Conservation (phyloP, 1,140 invertebrate genomes). For the Lycorma delicatula region DNA sequence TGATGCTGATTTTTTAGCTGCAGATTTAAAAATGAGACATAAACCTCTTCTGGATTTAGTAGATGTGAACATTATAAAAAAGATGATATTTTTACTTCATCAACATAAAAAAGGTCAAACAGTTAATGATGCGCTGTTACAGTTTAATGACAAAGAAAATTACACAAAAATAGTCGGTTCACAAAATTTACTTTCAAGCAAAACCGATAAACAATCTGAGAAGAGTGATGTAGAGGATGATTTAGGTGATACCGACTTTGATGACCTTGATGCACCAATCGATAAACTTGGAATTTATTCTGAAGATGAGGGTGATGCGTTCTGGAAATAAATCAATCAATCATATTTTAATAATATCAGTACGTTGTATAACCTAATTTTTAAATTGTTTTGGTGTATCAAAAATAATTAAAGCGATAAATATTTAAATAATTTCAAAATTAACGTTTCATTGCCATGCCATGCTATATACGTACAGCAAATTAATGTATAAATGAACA, state of each 20-base stretch:
- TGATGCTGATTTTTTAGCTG: not conserved
- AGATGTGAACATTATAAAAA: not conserved
- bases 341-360: too few species aligned
- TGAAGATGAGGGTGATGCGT: not conserved
- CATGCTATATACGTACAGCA: too few species aligned
- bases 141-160: too few species aligned
- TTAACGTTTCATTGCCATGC: too few species aligned
- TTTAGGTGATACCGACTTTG: not conserved
- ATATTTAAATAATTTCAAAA: too few species aligned
- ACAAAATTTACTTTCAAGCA: too few species aligned
- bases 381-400: too few species aligned
- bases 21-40: not conserved
- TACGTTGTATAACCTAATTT: too few species aligned
- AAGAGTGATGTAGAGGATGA: not conserved
- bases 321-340: conserved; percentile 3
- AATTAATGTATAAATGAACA: too few species aligned
- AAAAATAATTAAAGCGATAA: too few species aligned
- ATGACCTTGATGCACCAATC: conserved; percentile 1
- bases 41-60: not conserved
- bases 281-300: conserved; percentile 1
- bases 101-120: not conserved
- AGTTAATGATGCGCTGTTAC: not conserved
- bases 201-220: too few species aligned
- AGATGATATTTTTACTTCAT: not conserved
- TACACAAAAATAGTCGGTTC: too few species aligned